phyloP scores from a whole-genome alignment of 2,888 invertebrate genomes.

The Drosophila affinis region DNA sequence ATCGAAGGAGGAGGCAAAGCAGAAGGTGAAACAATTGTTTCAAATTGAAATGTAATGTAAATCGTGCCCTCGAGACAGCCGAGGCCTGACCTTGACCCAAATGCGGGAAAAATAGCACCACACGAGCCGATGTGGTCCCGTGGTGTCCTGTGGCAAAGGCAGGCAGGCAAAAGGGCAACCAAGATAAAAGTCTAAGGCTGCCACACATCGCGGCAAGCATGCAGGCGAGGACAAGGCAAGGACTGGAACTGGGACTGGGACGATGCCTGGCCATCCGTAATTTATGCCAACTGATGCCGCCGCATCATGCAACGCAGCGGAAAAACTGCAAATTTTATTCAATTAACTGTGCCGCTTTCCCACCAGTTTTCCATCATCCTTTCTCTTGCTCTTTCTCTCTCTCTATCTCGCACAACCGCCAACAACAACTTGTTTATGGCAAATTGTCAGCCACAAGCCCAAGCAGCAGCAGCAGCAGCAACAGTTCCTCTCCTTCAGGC shows the following conservation, averaged over 20 bases:
- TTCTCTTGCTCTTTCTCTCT: background rate
- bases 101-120: constrained; percentile 31
- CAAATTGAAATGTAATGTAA: constrained; percentile 70
- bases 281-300: constrained; percentile 54
- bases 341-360: constrained; percentile 52
- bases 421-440: constrained; percentile 48
- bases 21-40: constrained; percentile 10
- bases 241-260: constrained; percentile 13
- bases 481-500: constrained; percentile 21
- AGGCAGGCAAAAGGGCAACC: constrained; percentile 36
- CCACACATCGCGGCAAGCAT: constrained; percentile 31
- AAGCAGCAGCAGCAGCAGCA: constrained; percentile 23
- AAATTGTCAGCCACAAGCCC: constrained; percentile 42
- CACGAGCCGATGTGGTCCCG: constrained; percentile 18
- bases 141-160: constrained; percentile 46
- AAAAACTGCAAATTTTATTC: constrained; percentile 50
- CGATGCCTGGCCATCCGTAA: constrained; percentile 42
- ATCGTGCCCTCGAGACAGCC: constrained; percentile 16
- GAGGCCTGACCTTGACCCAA: constrained; percentile 64
- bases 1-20: constrained; percentile 27
- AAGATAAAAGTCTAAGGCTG: constrained; percentile 53
- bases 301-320: constrained; percentile 18
- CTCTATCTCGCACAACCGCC: constrained; percentile 7
- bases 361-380: background rate
- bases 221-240: constrained; percentile 35